Conservation (phyloP, 2,113 vertebrate species). For the Romanogobio albipinnatus region DNA sequence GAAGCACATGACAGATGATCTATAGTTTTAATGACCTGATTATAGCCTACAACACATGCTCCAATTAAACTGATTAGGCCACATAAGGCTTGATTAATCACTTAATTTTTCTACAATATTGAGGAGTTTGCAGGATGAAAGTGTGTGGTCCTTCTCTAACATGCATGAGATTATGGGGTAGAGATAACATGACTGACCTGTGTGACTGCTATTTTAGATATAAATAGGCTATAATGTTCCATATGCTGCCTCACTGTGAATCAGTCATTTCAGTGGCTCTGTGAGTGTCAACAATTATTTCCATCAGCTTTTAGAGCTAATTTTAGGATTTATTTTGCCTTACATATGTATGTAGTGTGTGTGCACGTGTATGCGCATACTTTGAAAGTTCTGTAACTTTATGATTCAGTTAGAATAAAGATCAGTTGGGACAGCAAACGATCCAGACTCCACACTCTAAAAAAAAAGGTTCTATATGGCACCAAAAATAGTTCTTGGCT, state of each 20-base stretch:
- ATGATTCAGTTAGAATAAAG: background rate
- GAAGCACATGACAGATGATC: slow-evolving; percentile 39
- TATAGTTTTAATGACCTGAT: slow-evolving; percentile 53
- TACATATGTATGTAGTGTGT: background rate
- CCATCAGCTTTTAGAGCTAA: background rate
- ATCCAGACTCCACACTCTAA: too few species aligned
- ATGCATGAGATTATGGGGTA: background rate
- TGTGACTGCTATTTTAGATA: background rate
- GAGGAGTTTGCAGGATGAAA: background rate
- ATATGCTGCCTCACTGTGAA: background rate
- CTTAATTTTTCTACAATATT: slow-evolving; percentile 9
- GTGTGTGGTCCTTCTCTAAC: background rate
- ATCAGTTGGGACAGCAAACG: background rate
- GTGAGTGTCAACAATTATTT: background rate
- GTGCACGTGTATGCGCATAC: background rate
- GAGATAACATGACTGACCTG: background rate
- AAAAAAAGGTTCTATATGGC: too few species aligned
- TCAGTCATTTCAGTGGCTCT: background rate
- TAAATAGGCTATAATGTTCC: background rate
- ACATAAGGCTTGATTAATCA: slow-evolving; percentile 41
- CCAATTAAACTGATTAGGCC: slow-evolving; percentile 55
- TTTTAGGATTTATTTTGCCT: background rate
- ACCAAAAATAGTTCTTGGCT: too few species aligned
- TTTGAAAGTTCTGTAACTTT: background rate
- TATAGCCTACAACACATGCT: slow-evolving; percentile 49